Conservation (phyloP, 2,797 vertebrate genomes). For the Aulostomus chinensis region DNA sequence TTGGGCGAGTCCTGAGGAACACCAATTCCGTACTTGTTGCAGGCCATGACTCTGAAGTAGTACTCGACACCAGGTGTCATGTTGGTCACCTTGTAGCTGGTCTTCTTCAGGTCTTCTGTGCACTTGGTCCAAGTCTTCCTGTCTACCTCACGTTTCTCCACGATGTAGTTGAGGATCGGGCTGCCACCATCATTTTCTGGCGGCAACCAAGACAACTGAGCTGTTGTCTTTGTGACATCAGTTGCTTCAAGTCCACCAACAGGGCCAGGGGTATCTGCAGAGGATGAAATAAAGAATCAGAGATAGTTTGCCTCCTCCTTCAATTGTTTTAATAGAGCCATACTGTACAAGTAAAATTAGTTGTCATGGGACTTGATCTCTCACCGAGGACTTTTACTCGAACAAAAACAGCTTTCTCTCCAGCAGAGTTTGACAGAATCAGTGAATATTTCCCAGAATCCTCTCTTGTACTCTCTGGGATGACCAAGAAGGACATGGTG, state of each 20-base stretch:
- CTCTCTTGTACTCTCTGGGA: conserved; percentile 95
- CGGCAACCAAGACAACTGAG: conserved; percentile 94
- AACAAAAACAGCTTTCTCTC: conserved; percentile 96
- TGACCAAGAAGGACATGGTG: conserved; percentile 97
- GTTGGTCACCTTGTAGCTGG: conserved; percentile 92
- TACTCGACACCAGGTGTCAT: conserved; percentile 92
- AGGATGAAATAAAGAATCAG: not conserved
- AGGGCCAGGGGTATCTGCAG: conserved; percentile 95
- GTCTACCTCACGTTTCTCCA: conserved; percentile 96
- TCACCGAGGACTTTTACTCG: conserved; percentile 96
- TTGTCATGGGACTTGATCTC: conserved; percentile 3
- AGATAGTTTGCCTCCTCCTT: not conserved
- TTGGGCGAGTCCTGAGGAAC: conserved; percentile 92
- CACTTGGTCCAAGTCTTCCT: conserved; percentile 96
- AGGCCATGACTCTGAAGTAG: conserved; percentile 94
- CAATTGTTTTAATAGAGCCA: not conserved
- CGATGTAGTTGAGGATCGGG: conserved; percentile 90
- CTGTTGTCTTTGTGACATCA: conserved; percentile 90
- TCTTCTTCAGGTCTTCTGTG: conserved; percentile 91
- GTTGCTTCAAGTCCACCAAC: conserved; percentile 89
- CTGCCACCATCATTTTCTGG: conserved; percentile 98
- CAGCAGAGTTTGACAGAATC: conserved; percentile 91
- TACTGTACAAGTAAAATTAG: not conserved
- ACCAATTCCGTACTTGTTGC: conserved; percentile 95
- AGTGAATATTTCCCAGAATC: conserved; percentile 97